phyloP scores from a whole-genome alignment of 1,140 invertebrate genomes.

The Carposina sasakii region DNA sequence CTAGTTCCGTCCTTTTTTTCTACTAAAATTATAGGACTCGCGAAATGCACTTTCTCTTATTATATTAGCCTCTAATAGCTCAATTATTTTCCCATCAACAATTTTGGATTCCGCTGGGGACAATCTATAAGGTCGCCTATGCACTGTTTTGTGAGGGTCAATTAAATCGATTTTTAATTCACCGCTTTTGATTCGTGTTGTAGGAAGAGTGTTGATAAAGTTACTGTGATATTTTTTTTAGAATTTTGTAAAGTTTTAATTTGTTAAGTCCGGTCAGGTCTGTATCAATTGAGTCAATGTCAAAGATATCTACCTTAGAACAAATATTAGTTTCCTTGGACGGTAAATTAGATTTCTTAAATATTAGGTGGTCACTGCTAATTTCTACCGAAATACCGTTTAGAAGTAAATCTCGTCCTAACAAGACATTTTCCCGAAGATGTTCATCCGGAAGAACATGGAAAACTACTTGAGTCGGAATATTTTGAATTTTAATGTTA shows the following conservation, averaged over 20 bases:
- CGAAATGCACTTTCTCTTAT: conserved; percentile 21
- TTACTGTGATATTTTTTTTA: not conserved
- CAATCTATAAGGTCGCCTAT: conserved; percentile 20
- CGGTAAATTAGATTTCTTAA: not conserved
- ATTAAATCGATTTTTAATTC: conserved; percentile 10
- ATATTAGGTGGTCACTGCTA: not conserved
- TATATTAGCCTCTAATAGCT: conserved; percentile 7
- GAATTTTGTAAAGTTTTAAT: not conserved
- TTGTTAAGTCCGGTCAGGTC: conserved; percentile 3
- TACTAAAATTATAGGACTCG: conserved; percentile 25
- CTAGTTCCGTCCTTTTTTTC: conserved; percentile 26
- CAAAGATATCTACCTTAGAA: not conserved
- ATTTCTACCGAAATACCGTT: conserved; percentile 3
- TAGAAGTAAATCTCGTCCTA: conserved; percentile 16
- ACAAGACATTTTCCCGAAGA: not conserved
- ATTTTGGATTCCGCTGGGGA: conserved; percentile 13
- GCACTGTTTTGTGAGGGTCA: conserved; percentile 9
- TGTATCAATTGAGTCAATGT: conserved; percentile 7
- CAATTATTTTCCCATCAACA: conserved; percentile 17
- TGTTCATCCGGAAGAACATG: conserved; percentile 5
- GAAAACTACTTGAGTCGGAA: not conserved
- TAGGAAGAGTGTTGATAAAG: conserved; percentile 7
- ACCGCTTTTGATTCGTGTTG: conserved; percentile 1
- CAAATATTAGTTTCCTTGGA: not conserved
- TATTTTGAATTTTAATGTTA: not conserved